Evolutionary conservation across 2,888 invertebrate species (phyloP).

Genomic region (Macrostomum cliftonense): DNA sequence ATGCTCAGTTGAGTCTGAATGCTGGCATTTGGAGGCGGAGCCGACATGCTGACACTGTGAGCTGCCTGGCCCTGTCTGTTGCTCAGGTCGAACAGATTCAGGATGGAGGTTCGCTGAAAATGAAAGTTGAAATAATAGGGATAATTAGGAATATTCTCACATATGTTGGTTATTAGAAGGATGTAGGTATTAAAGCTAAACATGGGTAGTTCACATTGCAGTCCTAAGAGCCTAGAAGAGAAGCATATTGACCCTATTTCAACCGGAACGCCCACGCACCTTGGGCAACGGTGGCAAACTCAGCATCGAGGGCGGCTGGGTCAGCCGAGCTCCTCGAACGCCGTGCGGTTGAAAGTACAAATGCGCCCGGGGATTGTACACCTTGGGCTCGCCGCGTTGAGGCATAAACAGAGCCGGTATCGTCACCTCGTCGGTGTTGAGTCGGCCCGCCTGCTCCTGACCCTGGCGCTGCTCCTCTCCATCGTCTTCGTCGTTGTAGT

Average conservation of each 20-base stretch:
- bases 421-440: slow-evolving; percentile 21
- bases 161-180: too few relatives aligned
- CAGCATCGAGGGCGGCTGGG: slow-evolving; percentile 35
- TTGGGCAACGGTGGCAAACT: slow-evolving; percentile 31
- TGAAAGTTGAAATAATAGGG: not conserved
- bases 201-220: too few relatives aligned
- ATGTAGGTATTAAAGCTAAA: too few relatives aligned
- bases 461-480: slow-evolving; percentile 5
- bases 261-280: slow-evolving; percentile 19
- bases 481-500: not conserved
- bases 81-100: slow-evolving; percentile 33
- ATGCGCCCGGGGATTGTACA: slow-evolving; percentile 34
- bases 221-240: not conserved
- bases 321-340: slow-evolving; percentile 22
- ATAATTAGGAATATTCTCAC: too few relatives aligned
- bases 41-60: too few relatives aligned
- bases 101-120: slow-evolving; percentile 25
- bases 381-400: slow-evolving; percentile 19
- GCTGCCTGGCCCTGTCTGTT: slow-evolving; percentile 11
- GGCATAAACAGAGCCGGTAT: slow-evolving; percentile 37
- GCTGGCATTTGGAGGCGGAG: too few relatives aligned
- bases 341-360: slow-evolving; percentile 35
- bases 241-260: not conserved
- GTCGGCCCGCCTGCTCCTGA: slow-evolving; percentile 4
- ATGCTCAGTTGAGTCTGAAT: too few relatives aligned